Evolutionary conservation across 2,797 vertebrate species (phyloP), one percentile per base, ranked within the genome.

Genomic region (Poeciliopsis turneri): DNA sequence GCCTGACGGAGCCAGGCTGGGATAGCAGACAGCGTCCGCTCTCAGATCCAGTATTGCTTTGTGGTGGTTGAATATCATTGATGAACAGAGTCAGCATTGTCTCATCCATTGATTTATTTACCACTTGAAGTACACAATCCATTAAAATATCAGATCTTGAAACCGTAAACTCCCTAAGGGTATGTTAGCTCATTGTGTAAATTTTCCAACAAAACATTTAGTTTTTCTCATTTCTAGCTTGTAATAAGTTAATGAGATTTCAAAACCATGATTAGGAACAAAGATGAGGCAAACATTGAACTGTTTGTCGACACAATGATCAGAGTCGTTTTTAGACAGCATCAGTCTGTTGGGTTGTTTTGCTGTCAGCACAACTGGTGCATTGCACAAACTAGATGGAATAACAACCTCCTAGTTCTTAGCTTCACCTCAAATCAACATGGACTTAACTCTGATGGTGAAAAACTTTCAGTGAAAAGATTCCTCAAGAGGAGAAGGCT

Each of bases 1-100:
- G 76, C 74, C 46, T 72, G 74, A 81, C 73, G 82, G 83, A 82
- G 74, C 25, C 13, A 18, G 5, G n/a, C n/a, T 6, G 70, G 68
- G 12, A 76, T 33, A 76, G 13, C 64, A 20, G 43, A 57, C 66
- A 12, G 66, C 41, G 39, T 70, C 43, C 13, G 8, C 13, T 70
- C 41, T 45, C n/a, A 16, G 68, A 45, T 70, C 39, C 68, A 70
- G 25, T 15, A 28, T 45, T 70, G 41, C 43, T 70, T 70, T 28
- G 5, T 46, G 25, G 41, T 46, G 25, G 41, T 70, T 70, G 7
- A 45, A 28, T 16, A 28, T 28, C n/a, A 70, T 46, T 46, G n/a
- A 45, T 70, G 43, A 25, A 28, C 45, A 16, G 16, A 70, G 12
- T 80, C 70, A 57, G 36, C 80, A 41, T 85, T n/a, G 66, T 77